Conservation (phyloP, 2,113 vertebrate species). For the Neodontobutis hainanensis region DNA sequence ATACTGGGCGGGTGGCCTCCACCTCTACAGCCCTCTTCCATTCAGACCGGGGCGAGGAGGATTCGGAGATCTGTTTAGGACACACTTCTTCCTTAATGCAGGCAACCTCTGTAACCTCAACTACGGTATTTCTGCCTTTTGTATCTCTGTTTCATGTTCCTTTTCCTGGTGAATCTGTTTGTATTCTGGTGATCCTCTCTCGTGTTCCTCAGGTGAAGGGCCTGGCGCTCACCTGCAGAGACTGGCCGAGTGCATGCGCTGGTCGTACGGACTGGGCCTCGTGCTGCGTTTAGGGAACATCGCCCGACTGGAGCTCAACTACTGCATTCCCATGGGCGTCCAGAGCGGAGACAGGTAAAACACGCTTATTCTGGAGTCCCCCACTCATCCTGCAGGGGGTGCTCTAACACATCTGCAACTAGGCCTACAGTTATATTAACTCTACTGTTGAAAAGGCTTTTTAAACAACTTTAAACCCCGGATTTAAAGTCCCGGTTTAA, state of each 20-base stretch:
- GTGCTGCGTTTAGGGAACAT: constrained; percentile 95
- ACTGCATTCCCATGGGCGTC: constrained; percentile 97
- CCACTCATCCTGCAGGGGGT: too few relatives aligned
- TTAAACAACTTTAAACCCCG: too few relatives aligned
- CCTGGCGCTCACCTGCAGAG: constrained; percentile 88
- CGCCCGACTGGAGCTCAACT: constrained; percentile 94
- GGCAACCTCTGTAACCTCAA: constrained; percentile 98
- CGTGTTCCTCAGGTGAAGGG: constrained; percentile 84
- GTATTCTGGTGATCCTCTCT: background rate
- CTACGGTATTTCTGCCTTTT: constrained; percentile 80
- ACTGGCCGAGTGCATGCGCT: constrained; percentile 91
- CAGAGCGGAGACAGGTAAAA: constrained; percentile 93
- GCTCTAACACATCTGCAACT: too few relatives aligned
- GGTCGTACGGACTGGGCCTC: constrained; percentile 92
- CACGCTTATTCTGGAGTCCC: background rate
- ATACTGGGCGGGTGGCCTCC: constrained; percentile 94
- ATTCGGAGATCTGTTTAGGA: constrained; percentile 95
- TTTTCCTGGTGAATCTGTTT: background rate
- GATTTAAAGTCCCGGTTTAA: too few relatives aligned
- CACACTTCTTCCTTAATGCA: constrained; percentile 97
- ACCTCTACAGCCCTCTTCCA: constrained; percentile 94
- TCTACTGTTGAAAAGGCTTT: too few relatives aligned
- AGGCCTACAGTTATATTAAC: too few relatives aligned
- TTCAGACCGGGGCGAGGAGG: constrained; percentile 92
- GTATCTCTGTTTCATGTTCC: background rate